Evolutionary conservation across 2,113 vertebrate genomes (phyloP).

Genomic region (Aleadryas rufinucha): DNA sequence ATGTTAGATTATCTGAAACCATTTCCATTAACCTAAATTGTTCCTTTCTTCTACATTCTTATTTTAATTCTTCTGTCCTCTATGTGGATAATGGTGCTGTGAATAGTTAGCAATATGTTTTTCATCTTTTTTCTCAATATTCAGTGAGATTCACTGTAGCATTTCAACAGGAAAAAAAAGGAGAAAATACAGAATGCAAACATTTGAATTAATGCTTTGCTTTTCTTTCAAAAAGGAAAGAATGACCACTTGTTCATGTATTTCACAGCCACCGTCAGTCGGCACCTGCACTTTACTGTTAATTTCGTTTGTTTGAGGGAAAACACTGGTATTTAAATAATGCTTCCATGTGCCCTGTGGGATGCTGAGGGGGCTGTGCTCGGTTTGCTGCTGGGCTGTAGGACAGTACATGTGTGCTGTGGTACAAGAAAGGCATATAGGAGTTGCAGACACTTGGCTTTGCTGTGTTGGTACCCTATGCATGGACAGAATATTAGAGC

Average conservation of each 20-base stretch:
- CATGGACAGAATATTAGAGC: slow-evolving; percentile 16
- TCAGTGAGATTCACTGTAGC: slow-evolving; percentile 19
- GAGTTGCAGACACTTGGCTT: background rate
- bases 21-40: background rate
- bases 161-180: background rate
- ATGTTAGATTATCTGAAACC: background rate
- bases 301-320: background rate
- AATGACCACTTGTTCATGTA: background rate
- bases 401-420: background rate
- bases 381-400: background rate
- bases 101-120: background rate
- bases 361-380: background rate
- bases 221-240: background rate
- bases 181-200: background rate
- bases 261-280: background rate
- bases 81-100: background rate
- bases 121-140: background rate
- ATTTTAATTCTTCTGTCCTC: background rate
- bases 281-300: background rate
- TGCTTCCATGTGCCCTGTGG: background rate
- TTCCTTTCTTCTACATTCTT: background rate
- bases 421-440: background rate
- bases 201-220: background rate
- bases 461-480: slow-evolving; percentile 36
- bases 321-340: background rate